Evolutionary conservation across 2,888 invertebrate species (phyloP), one percentile per base, ranked within the genome.

Genomic region (Buathra laborator): DNA sequence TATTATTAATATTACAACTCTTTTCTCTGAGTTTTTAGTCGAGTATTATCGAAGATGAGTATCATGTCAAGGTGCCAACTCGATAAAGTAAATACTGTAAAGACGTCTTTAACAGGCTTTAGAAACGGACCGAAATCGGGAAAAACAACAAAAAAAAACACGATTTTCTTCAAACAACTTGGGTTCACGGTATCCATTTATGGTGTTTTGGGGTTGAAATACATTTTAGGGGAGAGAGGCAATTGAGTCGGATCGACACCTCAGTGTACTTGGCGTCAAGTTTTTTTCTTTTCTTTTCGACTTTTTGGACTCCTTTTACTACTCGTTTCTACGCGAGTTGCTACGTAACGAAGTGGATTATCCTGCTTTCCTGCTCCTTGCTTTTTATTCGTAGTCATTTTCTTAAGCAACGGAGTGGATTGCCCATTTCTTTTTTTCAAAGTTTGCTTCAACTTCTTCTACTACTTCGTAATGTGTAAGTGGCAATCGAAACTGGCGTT

Each of bases 381-480:
- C 24, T 24, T 10, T 24, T 19, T 56, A 56, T 24, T 56, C 24
- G 10, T 10, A 24, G 56, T 56, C 24, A 4, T 10, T 24, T 4
- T 1, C 19, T 56, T 56, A 24, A 56, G 56, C 24, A 56, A 56
- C 56, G 3, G 19, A 24, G 56, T 56, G 56, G 56, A 56, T 10
- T 56, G 56, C 56, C 56, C 24, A 24, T 56, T 56, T 24, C 10
- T 56, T 56, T 56, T 24, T 56, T 56, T 56, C 56, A 10, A 56
- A 56, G 24, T 19, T 56, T 1, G 7, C 56, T 56, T 56, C 56
- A 56, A 56, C 56, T 56, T 56, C 56, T 19, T 56, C 56, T 24
- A 19, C 56, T 24, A 12, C 24, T 24, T 56, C 56, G 56, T 56
- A 53, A 53, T 10, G 53, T 53, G 9, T 19, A 56, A 56, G 24